Evolutionary conservation across 1,140 invertebrate genomes (phyloP), one percentile per base, ranked within the genome.

Genomic region (Drosophila ambigua): DNA sequence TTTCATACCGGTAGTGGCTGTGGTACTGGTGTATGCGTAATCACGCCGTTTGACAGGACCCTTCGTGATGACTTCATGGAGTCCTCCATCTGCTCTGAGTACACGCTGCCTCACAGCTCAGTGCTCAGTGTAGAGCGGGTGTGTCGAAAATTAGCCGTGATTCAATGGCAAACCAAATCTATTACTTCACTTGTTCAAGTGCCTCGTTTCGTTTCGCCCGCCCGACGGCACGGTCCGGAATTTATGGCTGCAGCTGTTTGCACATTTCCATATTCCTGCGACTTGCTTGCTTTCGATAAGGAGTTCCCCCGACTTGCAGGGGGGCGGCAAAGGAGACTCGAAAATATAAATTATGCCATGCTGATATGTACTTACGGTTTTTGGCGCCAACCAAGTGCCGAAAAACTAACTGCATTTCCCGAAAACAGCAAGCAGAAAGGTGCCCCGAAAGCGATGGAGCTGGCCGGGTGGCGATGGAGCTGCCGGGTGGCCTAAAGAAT

Each of bases 351-450:
- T 87, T 87, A 87, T 78, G 53, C 52, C 46, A 51, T 65, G 49
- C 61, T 87, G 82, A 87, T 87, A 65, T 87, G 78, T 68, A 82
- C 74, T 75, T 74, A 67, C 62, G 81, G 55, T 51, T 72, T 72
- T 62, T 62, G 80, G 76, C 79, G 72, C 54, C 71, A 66, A 48
- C 49, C 45, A 77, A 82, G 43, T 83, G 73, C 49, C 35, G 57
- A 72, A 65, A 67, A 79, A 79, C 45, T 85, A 79, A 79, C 48
- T 85, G 82, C 78, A 85, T 66, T 81, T 75, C 52, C 31, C 60
- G 28, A 24, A 61, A 52, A 52, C 43, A 28, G 7, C 15, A 13
- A 15, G 20, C 26, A 20, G 26, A 20, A n/a, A 23, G 43, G 0
- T 45, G 48, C 11, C 5, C 20, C 23, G 39, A 48, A 24, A 59